Base-by-base conservation (phyloP, 53 echinoderm and acorn worm genomes). In the Patiria pectinifera region DNA sequence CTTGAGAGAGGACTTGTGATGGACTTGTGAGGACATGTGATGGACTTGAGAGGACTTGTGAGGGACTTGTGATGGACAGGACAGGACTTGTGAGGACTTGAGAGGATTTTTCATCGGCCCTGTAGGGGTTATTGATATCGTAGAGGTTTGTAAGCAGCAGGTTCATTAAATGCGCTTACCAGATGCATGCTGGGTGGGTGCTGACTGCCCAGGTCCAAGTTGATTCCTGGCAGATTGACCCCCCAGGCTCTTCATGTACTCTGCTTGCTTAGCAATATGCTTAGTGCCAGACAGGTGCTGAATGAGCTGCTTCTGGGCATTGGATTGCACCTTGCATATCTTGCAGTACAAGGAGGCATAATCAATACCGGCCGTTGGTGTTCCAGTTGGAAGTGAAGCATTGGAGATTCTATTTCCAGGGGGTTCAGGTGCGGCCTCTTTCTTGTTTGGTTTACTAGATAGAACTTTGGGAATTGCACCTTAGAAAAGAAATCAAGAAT, bases 181-280 rank as follows among this genome's bases (percentile, higher is more conserved):
- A 49, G 82, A 10, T 82, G 11, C 45, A 22, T 2, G 12, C 21
- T 82, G 53, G 26, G 35, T 12, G 12, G 48, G 46, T 79, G 46
- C 46, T 14, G 79, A 46, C 24, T 79, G 45, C 45, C 6, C 59
- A 82, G 82, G 82, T 82, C 58, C 82, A 82, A 19, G 24, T 58
- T 82, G 80, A 45, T 3, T 14, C 4, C 80, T 6, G 6, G 80
- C 24, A 79, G 15, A 79, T 44, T 79, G 80, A 47, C 19, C 13
- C 80, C 4, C 80, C 80, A 6, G 63, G 47, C 8, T 90, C 69
- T 14, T 90, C 90, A 80, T 80, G 48, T 23, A 49, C 81, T 80
- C 90, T 2, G 69, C 81, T 35, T 89, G 60, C 90, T 81, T 80
- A 35, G 80, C 25, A 45, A 90, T 80, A 80, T 90, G 90, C 78